These are phyloP conservation scores for Sinocyclocheilus maitianheensis DNA, from an alignment of 2,113 vertebrate genomes.

Conservation along the genomic window DNA sequence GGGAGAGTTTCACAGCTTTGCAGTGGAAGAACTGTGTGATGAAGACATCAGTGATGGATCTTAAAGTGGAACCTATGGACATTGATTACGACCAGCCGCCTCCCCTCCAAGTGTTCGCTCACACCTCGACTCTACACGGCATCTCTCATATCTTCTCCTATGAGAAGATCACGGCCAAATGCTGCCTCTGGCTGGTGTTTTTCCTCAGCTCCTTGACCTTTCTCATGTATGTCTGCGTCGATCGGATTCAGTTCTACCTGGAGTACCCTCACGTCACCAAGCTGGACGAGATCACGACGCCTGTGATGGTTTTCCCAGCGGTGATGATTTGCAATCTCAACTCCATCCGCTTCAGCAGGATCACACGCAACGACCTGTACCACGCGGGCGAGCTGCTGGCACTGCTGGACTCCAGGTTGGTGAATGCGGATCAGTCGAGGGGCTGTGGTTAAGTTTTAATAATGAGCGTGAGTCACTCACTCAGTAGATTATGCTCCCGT, in stretches of 20 bases:
- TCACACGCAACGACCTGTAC: slow-evolving; percentile 97
- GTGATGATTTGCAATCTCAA: slow-evolving; percentile 99
- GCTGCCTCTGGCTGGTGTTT: slow-evolving; percentile 88
- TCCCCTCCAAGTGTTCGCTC: slow-evolving; percentile 92
- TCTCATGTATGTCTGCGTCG: slow-evolving; percentile 89
- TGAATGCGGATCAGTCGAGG: neutral
- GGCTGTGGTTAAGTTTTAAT: slow-evolving; percentile 8
- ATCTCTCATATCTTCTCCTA: slow-evolving; percentile 98
- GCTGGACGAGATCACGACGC: slow-evolving; percentile 90
- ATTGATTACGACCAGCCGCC: slow-evolving; percentile 78
- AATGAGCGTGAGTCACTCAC: slow-evolving; percentile 20
- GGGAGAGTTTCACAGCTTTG: slow-evolving; percentile 1
- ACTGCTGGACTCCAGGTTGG: slow-evolving; percentile 94
- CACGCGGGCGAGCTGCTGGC: slow-evolving; percentile 95
- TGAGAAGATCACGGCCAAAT: slow-evolving; percentile 87
- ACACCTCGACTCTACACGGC: slow-evolving; percentile 93
- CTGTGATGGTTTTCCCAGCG: slow-evolving; percentile 89
- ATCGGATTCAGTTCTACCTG: slow-evolving; percentile 94
- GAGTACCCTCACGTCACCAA: slow-evolving; percentile 97
- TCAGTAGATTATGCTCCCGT: slow-evolving; percentile 1
- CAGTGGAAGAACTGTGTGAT: neutral
- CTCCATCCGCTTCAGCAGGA: slow-evolving; percentile 92
- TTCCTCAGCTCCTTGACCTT: slow-evolving; percentile 91
- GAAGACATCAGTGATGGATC: slow-evolving; percentile 80
- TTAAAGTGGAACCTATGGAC: slow-evolving; percentile 89